Evolutionary conservation across 2,888 invertebrate genomes (phyloP).

Genomic region (Clitarchus hookeri): DNA sequence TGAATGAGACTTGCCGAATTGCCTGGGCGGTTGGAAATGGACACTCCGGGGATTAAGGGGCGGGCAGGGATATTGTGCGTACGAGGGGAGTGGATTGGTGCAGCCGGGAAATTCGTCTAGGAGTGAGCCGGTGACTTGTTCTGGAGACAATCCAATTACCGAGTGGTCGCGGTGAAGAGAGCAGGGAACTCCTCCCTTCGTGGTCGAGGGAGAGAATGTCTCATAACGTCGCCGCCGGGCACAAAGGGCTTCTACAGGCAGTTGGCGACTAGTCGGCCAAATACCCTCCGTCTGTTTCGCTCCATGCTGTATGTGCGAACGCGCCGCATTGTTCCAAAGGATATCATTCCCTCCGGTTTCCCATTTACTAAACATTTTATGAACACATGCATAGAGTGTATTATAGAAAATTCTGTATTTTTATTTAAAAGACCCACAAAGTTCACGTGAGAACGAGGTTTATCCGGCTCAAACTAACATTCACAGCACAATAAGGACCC

Average conservation of each 20-base stretch:
- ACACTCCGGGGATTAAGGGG: not conserved
- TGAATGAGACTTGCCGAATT: not conserved
- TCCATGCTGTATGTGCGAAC: no score
- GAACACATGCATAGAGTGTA: no score
- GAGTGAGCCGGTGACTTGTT: not conserved
- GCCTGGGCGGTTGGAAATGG: not conserved
- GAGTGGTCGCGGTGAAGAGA: not conserved
- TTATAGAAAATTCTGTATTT: no score
- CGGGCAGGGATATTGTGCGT: not conserved
- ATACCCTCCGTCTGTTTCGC: not conserved
- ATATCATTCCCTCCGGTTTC: no score
- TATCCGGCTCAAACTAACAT: no score
- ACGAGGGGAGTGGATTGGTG: not conserved
- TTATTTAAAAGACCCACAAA: no score
- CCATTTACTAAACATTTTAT: no score
- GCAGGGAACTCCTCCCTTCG: not conserved
- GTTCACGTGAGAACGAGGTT: no score
- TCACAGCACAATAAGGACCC: no score
- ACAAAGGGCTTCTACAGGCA: not conserved
- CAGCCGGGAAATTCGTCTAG: not conserved
- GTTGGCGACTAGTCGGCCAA: not conserved
- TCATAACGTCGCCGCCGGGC: not conserved
- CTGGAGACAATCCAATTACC: constrained; percentile 4
- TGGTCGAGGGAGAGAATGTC: not conserved
- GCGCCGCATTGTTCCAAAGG: no score